Evolutionary conservation across 2,888 invertebrate genomes (phyloP).

Genomic region (Tachina lurida): DNA sequence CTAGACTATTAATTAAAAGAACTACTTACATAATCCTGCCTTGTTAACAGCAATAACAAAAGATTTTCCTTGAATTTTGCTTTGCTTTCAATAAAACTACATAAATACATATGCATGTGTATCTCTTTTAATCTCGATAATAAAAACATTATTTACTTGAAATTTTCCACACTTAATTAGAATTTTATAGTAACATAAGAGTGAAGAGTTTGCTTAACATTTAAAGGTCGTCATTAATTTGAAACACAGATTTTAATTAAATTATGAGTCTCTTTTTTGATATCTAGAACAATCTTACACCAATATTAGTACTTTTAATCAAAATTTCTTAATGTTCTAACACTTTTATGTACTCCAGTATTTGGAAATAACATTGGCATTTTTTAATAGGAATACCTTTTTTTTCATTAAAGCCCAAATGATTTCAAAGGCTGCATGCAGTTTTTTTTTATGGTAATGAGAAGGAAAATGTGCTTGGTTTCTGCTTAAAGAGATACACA

Average conservation of each 20-base stretch:
- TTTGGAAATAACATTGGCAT: background rate
- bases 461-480: background rate
- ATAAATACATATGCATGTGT: no score
- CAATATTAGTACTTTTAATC: constrained; percentile 11
- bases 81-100: no score
- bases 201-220: background rate
- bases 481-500: background rate
- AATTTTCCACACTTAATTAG: background rate
- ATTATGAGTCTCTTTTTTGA: constrained; percentile 12
- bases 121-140: no score
- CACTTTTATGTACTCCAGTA: background rate
- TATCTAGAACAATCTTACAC: background rate
- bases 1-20: no score
- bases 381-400: constrained; percentile 4
- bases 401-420: background rate
- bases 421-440: background rate
- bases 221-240: background rate
- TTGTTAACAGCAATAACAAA: no score
- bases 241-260: constrained; percentile 22
- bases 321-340: background rate
- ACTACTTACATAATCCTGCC: no score
- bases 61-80: no score
- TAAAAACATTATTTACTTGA: no score
- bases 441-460: background rate
- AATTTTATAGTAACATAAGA: background rate